These are phyloP conservation scores for Holothuria scabra DNA, from an alignment of 53 echinoderm and acorn worm species.

Conservation along the genomic window DNA sequence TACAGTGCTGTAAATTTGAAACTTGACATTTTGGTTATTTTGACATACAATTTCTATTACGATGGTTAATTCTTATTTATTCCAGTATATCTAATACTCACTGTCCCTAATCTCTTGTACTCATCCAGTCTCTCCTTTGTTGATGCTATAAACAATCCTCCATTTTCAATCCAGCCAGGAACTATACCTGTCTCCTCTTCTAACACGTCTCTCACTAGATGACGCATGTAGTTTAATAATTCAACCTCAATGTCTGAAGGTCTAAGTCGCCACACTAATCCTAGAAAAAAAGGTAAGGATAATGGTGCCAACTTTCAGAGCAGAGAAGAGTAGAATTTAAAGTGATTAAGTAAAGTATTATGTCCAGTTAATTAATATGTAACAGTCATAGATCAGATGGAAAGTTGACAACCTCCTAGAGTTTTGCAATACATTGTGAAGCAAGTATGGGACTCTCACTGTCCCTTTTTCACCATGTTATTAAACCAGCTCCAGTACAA, in stretches of 20 bases:
- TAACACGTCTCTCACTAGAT: conserved; percentile 71
- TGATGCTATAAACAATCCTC: conserved; percentile 88
- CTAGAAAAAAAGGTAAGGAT: conserved; percentile 53
- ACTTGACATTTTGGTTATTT: too few species aligned
- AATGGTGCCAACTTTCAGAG: too few species aligned
- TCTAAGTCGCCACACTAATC: conserved; percentile 86
- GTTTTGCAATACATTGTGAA: too few species aligned
- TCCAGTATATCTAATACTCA: too few species aligned
- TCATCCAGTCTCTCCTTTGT: conserved; percentile 95
- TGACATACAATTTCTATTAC: too few species aligned
- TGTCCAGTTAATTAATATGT: background rate
- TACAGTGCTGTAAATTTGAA: too few species aligned
- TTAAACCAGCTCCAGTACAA: too few species aligned
- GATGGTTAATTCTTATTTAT: too few species aligned
- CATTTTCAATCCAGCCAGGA: conserved; percentile 92
- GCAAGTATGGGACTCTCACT: too few species aligned
- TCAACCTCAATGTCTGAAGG: conserved; percentile 87
- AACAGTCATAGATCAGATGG: background rate
- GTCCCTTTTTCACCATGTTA: too few species aligned
- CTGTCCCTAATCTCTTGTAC: conserved; percentile 87
- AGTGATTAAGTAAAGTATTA: too few species aligned
- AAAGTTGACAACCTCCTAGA: background rate
- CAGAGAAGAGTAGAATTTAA: background rate
- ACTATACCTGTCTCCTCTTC: conserved; percentile 85
- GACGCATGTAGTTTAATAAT: conserved; percentile 70